Percentiles rank a stretch among this genome's conserved stretches.
Conservation (phyloP, 2,797 vertebrate genomes). For the Hyperoplus lanceolatus region DNA sequence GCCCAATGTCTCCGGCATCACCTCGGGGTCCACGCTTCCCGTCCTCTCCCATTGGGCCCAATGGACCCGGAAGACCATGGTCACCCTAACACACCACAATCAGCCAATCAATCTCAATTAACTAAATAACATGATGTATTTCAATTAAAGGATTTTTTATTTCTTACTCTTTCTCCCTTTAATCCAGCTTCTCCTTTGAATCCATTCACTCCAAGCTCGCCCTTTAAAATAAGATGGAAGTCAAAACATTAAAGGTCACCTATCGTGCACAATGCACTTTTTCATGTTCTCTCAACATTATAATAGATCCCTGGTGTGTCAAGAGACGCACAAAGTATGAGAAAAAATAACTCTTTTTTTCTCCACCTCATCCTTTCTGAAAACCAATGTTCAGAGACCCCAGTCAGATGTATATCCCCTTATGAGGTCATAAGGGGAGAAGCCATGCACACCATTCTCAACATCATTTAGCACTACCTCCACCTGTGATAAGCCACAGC, state of each 20-base stretch:
- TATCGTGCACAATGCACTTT: not conserved
- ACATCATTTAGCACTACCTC: too few species aligned
- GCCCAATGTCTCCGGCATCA: slow-evolving; percentile 88
- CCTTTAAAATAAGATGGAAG: slow-evolving; percentile 79
- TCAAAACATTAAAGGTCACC: not conserved
- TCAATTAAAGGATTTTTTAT: not conserved
- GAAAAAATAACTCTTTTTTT: too few species aligned
- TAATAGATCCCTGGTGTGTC: too few species aligned
- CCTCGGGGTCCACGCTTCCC: slow-evolving; percentile 93
- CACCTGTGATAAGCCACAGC: too few species aligned
- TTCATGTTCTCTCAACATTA: too few species aligned
- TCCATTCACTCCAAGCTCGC: slow-evolving; percentile 90
- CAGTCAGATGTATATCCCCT: too few species aligned
- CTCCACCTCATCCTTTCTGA: too few species aligned
- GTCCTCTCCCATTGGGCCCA: slow-evolving; percentile 94
- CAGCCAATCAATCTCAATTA: not conserved
- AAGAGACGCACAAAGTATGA: too few species aligned
- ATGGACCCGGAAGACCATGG: slow-evolving; percentile 87
- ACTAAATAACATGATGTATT: too few species aligned
- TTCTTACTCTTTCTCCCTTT: slow-evolving; percentile 94
- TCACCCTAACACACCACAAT: slow-evolving; percentile 85
- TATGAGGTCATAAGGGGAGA: too few species aligned
- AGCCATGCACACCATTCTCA: too few species aligned
- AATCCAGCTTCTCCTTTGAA: slow-evolving; percentile 93
- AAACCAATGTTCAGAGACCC: too few species aligned